Evolutionary conservation across 2,888 invertebrate genomes (phyloP).

Genomic region (Mallateleia sp.): DNA sequence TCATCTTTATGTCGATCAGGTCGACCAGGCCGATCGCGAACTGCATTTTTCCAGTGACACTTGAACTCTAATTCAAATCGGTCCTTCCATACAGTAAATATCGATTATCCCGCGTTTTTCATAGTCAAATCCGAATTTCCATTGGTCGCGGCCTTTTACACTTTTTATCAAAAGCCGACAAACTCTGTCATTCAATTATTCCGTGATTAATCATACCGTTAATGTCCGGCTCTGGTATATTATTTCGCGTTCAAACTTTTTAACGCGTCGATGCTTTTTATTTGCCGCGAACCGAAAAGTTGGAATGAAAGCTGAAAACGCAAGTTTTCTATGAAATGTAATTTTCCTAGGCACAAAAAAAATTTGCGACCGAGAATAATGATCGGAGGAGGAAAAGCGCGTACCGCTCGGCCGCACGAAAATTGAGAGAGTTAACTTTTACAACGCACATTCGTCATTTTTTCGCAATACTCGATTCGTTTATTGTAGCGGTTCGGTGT

Average conservation of each 20-base stretch:
- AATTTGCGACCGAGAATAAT: slow-evolving; percentile 32
- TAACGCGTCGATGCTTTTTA: background rate
- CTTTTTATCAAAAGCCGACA: no score
- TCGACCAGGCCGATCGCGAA: slow-evolving; percentile 20
- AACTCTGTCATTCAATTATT: background rate
- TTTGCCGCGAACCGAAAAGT: background rate
- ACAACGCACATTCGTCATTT: slow-evolving; percentile 69
- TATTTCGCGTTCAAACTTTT: slow-evolving; percentile 19
- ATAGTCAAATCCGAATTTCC: background rate
- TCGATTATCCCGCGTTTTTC: background rate
- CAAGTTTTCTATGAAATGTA: background rate
- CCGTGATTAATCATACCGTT: background rate
- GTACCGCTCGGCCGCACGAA: slow-evolving; percentile 19
- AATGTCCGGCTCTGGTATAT: slow-evolving; percentile 7
- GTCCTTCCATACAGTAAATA: background rate
- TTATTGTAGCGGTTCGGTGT: slow-evolving; percentile 64
- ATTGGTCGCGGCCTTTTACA: no score
- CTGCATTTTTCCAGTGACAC: slow-evolving; percentile 11
- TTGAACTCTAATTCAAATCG: slow-evolving; percentile 7
- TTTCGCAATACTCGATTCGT: slow-evolving; percentile 70
- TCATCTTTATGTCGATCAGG: slow-evolving; percentile 69
- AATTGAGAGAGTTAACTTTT: slow-evolving; percentile 64
- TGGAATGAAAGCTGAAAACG: background rate
- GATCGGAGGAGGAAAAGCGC: slow-evolving; percentile 36
- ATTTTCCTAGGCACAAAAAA: slow-evolving; percentile 27